Evolutionary conservation across 2,888 invertebrate species (phyloP).

Genomic region (Tipula vernalis): DNA sequence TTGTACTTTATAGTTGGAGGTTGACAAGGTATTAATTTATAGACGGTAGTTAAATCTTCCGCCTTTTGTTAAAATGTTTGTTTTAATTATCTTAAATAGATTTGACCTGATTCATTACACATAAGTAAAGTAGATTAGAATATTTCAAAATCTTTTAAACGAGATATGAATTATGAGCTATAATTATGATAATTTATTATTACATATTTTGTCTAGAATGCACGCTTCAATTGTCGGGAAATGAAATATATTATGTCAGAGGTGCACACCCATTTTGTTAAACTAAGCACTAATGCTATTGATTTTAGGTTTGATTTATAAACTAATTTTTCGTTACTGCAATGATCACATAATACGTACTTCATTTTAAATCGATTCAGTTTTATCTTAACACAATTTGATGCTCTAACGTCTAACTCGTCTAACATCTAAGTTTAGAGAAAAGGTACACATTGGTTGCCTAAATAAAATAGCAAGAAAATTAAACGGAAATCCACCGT

Average conservation of each 20-base stretch:
- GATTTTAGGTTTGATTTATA: too few relatives aligned
- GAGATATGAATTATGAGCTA: neutral
- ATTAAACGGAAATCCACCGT: too few relatives aligned
- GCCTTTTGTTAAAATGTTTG: neutral
- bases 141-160: neutral
- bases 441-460: too few relatives aligned
- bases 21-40: neutral
- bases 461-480: too few relatives aligned
- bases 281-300: neutral
- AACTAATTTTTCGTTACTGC: too few relatives aligned
- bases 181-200: neutral
- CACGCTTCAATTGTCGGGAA: neutral
- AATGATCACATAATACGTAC: too few relatives aligned
- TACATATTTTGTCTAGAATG: neutral
- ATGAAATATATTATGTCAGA: neutral
- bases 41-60: neutral
- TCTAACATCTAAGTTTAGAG: too few relatives aligned
- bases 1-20: neutral
- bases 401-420: too few relatives aligned
- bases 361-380: too few relatives aligned
- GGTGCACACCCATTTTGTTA: neutral
- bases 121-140: neutral
- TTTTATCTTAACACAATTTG: too few relatives aligned
- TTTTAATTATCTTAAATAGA: neutral
- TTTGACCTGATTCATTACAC: neutral